These are phyloP conservation scores for Loris lydekkerianus DNA, from an alignment of 2,797 vertebrate genomes.

Conservation along the genomic window DNA sequence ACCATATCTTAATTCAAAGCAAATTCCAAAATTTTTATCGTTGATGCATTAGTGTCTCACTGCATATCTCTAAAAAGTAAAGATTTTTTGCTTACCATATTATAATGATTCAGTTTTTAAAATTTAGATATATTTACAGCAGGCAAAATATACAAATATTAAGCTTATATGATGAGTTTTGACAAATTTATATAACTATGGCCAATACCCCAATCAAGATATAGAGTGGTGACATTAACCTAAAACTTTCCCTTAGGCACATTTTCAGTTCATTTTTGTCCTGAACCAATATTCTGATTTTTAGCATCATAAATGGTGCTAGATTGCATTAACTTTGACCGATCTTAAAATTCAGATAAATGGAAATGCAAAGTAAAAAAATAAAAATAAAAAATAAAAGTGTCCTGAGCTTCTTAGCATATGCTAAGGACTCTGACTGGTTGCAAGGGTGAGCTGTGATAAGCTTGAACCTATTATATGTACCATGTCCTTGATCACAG, in stretches of 20 bases:
- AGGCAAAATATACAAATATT: neutral
- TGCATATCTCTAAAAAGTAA: neutral
- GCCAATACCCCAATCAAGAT: neutral
- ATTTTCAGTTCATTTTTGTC: neutral
- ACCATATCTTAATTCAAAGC: neutral
- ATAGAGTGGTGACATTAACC: neutral
- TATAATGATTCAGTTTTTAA: neutral
- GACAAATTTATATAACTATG: neutral
- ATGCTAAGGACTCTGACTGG: neutral
- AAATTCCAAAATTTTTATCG: neutral
- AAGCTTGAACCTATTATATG: neutral
- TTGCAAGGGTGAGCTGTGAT: neutral
- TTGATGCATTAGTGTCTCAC: neutral
- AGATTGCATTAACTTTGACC: neutral
- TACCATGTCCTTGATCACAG: neutral
- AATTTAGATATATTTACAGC: neutral
- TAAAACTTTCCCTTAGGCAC: neutral
- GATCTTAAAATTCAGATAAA: constrained; percentile 34
- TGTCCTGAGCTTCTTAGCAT: neutral
- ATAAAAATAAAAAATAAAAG: no score
- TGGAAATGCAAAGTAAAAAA: neutral
- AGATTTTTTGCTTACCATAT: neutral
- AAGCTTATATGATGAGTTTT: neutral
- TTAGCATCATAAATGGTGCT: neutral
- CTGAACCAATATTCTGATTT: neutral